Conservation (phyloP, 2,888 invertebrate species). For the Hermodice carunculata region DNA sequence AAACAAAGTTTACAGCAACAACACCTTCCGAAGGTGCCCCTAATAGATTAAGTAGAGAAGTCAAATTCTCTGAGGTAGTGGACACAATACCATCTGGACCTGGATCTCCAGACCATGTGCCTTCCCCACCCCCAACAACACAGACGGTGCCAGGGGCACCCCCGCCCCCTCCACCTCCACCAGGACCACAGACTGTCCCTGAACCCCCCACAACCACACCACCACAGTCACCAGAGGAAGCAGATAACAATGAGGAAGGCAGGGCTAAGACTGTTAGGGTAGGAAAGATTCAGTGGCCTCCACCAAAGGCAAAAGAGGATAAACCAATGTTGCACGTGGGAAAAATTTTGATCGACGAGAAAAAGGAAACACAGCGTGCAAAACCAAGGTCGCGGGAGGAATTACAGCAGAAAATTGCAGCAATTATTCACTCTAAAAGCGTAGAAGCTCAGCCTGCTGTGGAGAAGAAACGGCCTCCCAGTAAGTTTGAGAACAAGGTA, state of each 20-base stretch:
- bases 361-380: conserved; percentile 16
- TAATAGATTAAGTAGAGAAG: too few species aligned
- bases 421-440: conserved; percentile 6
- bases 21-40: too few species aligned
- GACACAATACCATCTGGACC: not conserved
- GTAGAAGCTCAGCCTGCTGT: not conserved
- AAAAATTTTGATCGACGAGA: conserved; percentile 61
- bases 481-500: too few species aligned
- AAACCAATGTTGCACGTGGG: conserved; percentile 68
- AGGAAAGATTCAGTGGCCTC: conserved; percentile 78
- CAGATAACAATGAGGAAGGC: not conserved
- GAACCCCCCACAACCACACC: not conserved
- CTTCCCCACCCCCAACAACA: not conserved
- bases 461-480: too few species aligned
- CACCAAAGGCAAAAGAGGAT: conserved; percentile 82
- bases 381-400: conserved; percentile 13
- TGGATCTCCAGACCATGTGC: not conserved
- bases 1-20: too few species aligned
- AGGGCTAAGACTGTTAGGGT: conserved; percentile 17
- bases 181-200: not conserved
- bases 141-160: not conserved
- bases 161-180: not conserved
- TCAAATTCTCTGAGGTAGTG: not conserved
- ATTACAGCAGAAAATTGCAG: conserved; percentile 17
- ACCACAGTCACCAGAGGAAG: not conserved